Base-by-base conservation (phyloP, 1,140 invertebrate species). In the Panonychus citri region DNA sequence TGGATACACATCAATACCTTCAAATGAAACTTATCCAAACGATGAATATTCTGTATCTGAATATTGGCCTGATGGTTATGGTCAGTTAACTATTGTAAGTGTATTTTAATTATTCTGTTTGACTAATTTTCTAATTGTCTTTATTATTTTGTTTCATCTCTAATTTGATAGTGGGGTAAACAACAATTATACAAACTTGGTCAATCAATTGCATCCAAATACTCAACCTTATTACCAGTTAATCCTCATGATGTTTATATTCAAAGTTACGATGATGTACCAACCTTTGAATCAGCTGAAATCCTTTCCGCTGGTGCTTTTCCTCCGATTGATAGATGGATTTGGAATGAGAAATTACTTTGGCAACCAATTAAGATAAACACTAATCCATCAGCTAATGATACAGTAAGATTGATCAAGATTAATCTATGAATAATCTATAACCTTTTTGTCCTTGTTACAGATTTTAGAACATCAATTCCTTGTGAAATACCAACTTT, bases 11-110 rank as follows among this genome's bases (percentile, higher is more conserved):
- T 34, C 30, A 34, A 34, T 34, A 34, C 30, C 30, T 0, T 7
- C 30, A 5, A 34, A 34, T 34, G 30, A 34, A 34, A 34, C 48
- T 28, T 59, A 57, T 40, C 58, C 58, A 17, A 56, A 46, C 13
- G 54, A 59, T 54, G 42, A 48, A 15, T 59, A 59, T 42, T 17
- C 19, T 24, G 39, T 64, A 73, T 77, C 24, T 77, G 77, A 57
- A 62, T 57, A 48, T 28, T 52, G 55, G 58, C 59, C 59, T 4
- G 52, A 53, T 53, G 52, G 52, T 37, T 53, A 26, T 24, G 52
- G 52, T 15, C 28, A 53, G 19, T 25, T 53, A 13, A 53, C 52
- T 1, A 51, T 25, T 26, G 49, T 51, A 21, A 26, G 49, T 51
- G 2, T 7, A 26, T 34, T 34, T 34, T 5, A 7, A 5, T 34